Evolutionary conservation across 2,113 vertebrate genomes (phyloP), one percentile per base, ranked within the genome.

Genomic region (Seriola quinqueradiata): DNA sequence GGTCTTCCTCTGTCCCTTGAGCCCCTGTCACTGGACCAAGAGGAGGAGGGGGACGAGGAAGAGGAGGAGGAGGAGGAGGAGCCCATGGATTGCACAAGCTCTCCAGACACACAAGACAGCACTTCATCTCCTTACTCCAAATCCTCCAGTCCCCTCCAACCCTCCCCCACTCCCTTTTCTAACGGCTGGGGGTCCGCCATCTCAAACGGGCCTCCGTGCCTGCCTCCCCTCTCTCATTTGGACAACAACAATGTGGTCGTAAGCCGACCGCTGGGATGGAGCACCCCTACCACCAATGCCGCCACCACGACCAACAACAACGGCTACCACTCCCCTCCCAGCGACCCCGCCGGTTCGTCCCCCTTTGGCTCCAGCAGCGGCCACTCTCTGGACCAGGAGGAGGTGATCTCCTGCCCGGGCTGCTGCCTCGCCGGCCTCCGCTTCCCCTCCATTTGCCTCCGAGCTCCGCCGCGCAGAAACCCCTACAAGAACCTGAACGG

Each of bases 401-500:
- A 99, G 74, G 96, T 96, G 38, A 92, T 98, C 77, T 95, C 97
- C 36, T 99, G 98, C 72, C 97, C 98, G 0, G 95, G 96, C 82
- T 99, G 98, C 94, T 99, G 98, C 89, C 92, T 98, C 1, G 93
- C 95, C 0, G 94, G 96, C 59, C 95, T 98, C 72, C 96, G 96
- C 76, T 96, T 98, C 28, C 89, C 96, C 25, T 97, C 97, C 0
- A 19, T 98, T 77, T 99, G 98, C 90, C 95, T 96, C 48, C 91
- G 92, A 68, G 83, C 92, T 1, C 91, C 93, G 0, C 90, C 89
- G 0, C 88, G 86, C 2, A 81, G 92, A 0, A 96, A 97, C 59
- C 95, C 91, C 79, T 99, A 99, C 93, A 97, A 97, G 92, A 98
- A 96, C 94, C 93, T 99, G 89, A 98, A 95, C 82, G 95, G 95